These are phyloP conservation scores for Acanthurus tractus DNA, from an alignment of 2,797 vertebrate genomes.

Conservation along the genomic window DNA sequence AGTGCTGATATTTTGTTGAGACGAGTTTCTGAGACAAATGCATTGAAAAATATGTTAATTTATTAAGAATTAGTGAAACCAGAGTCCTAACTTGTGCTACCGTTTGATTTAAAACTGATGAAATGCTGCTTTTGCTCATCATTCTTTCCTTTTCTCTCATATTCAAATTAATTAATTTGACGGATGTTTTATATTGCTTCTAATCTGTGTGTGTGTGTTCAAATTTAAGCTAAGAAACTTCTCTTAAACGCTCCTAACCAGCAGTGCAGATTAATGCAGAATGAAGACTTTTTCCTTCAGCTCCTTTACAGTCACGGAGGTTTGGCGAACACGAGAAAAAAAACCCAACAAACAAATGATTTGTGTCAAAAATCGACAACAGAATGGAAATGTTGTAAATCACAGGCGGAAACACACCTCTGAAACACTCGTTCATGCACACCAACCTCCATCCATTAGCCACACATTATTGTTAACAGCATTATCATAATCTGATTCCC, in stretches of 20 bases:
- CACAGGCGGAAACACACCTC: conserved; percentile 62
- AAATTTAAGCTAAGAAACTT: not conserved
- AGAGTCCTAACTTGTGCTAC: not conserved
- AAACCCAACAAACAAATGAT: conserved; percentile 7
- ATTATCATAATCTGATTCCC: conserved; percentile 84
- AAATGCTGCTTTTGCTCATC: not conserved
- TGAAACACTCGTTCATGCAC: conserved; percentile 76
- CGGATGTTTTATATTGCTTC: not conserved
- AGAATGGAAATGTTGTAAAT: conserved; percentile 47
- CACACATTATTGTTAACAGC: conserved; percentile 87
- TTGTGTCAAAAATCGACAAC: conserved; percentile 10
- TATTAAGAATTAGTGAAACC: not conserved
- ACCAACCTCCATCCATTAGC: conserved; percentile 83
- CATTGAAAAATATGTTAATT: not conserved
- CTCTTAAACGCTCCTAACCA: not conserved
- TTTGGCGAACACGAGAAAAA: not conserved
- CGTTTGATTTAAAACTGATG: not conserved
- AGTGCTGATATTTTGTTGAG: no score
- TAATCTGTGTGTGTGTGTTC: not conserved
- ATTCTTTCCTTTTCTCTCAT: not conserved
- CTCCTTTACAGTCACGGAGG: not conserved
- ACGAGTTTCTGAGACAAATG: not conserved
- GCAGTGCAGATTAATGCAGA: not conserved
- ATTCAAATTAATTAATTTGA: not conserved
- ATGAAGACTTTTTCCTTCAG: not conserved